Base-by-base conservation (phyloP, 1,140 invertebrate genomes). In the Agrypnia vestita region DNA sequence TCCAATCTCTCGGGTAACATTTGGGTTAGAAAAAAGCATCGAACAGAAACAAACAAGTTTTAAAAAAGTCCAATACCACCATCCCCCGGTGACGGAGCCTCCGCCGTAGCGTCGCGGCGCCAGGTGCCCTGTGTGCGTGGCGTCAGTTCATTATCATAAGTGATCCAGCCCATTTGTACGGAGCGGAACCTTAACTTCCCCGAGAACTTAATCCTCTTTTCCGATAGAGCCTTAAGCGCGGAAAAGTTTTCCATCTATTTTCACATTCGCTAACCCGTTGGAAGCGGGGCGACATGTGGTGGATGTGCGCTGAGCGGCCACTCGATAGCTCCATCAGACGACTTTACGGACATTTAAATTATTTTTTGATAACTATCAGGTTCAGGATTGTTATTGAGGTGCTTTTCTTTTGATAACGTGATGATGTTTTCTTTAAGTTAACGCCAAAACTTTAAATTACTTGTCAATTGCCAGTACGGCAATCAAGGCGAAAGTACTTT, bases 141-240 rank as follows among this genome's bases (percentile, higher is more conserved):
- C 73, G 61, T 49, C 71, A 53, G 79, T 80, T 80, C 79, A 80
- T 80, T 80, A 80, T 80, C 79, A 80, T 80, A 80, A 80, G 79
- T 80, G 79, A 76, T 80, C 79, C 79, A 49, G 72, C 74, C 62
- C 79, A 76, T 80, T 80, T 80, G 79, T 76, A 80, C 56, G 61
- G 72, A 17, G 25, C 64, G 61, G 76, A 53, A 19, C 15, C 75
- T 35, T 35, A 44, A 76, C 21, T n/a, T 59, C 69, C 78, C 35
- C 67, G 19, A 49, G 72, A 79, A 75, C 79, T 76, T 80, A 76
- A 76, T 80, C 72, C 61, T 75, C 71, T 80, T 64, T 74, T 69
- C 75, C 72, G 61, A 79, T 64, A 71, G 62, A 56, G 71, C 55
- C 67, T 46, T 62, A 69, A 51, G 49, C 49, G 49, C 49, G 11